Percentiles rank a stretch among this genome's conserved stretches.
Evolutionary conservation across 1,140 invertebrate species (phyloP).

Genomic region (Mesaphorura yosii): DNA sequence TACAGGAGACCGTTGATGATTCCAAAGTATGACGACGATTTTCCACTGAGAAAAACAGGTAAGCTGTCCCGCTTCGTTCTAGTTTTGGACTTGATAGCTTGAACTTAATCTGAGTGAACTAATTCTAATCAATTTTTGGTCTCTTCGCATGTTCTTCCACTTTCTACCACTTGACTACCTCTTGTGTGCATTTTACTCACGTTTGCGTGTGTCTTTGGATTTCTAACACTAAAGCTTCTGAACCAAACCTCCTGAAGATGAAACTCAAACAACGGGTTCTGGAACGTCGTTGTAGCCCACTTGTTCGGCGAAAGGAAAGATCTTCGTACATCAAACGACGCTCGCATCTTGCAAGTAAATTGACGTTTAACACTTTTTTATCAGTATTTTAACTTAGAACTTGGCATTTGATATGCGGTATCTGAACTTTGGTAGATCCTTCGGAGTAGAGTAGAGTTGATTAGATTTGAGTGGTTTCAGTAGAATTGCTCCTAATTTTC

Average conservation of each 20-base stretch:
- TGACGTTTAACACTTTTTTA: not conserved
- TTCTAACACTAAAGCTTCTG: constrained; percentile 60
- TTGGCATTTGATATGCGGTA: no score
- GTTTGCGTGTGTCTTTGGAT: not conserved
- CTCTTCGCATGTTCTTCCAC: no score
- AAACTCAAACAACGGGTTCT: constrained; percentile 90
- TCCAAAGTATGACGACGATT: constrained; percentile 68
- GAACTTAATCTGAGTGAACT: no score
- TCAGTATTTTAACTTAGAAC: not conserved
- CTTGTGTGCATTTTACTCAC: not conserved
- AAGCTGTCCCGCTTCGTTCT: no score
- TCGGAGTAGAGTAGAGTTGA: no score
- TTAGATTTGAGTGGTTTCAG: no score
- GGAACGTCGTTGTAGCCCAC: constrained; percentile 73
- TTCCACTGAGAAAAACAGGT: constrained; percentile 91
- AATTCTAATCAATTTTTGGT: no score
- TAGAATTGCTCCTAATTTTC: no score
- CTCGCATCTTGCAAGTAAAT: constrained; percentile 60
- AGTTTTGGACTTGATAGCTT: no score
- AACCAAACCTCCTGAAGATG: constrained; percentile 93
- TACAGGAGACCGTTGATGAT: constrained; percentile 41
- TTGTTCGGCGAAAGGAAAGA: constrained; percentile 67
- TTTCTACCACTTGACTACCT: no score
- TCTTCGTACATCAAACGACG: constrained; percentile 63
- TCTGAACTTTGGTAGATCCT: no score